phyloP scores from a whole-genome alignment of 2,113 vertebrate species.

The Xiphophorus hellerii region DNA sequence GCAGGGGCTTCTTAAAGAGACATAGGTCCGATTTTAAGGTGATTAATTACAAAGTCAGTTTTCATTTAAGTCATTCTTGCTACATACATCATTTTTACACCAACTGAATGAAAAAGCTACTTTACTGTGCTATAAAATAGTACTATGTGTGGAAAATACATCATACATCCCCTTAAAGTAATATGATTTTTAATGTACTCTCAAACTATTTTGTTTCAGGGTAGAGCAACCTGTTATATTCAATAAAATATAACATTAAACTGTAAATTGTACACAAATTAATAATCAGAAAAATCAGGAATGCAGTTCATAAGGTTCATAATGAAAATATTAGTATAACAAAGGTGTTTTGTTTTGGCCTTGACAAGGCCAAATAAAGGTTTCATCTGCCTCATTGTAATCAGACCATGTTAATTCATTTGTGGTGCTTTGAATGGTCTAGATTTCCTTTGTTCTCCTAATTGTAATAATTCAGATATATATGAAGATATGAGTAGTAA shows the following conservation, averaged over 20 bases:
- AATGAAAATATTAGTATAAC: not conserved
- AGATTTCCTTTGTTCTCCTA: slow-evolving; percentile 68
- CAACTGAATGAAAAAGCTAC: no score
- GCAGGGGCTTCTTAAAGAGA: no score
- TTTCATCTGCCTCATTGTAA: slow-evolving; percentile 59
- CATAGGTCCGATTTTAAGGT: no score
- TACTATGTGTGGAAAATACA: no score
- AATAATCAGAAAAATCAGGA: not conserved
- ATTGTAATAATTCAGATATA: slow-evolving; percentile 73
- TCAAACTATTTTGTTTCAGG: not conserved
- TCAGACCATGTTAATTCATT: slow-evolving; percentile 76
- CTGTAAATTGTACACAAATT: not conserved
- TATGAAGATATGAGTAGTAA: slow-evolving; percentile 69
- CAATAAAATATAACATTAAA: not conserved
- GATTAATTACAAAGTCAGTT: no score
- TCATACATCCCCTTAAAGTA: no score
- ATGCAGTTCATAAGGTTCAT: not conserved
- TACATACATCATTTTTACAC: no score
- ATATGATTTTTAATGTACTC: not conserved
- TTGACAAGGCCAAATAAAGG: slow-evolving; percentile 6
- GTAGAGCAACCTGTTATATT: not conserved
- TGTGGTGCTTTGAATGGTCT: slow-evolving; percentile 56
- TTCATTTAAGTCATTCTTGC: no score
- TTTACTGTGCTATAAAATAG: no score
- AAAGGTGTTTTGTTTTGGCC: slow-evolving; percentile 11